Evolutionary conservation across 2,113 vertebrate species (phyloP).

Genomic region (Mus pahari): DNA sequence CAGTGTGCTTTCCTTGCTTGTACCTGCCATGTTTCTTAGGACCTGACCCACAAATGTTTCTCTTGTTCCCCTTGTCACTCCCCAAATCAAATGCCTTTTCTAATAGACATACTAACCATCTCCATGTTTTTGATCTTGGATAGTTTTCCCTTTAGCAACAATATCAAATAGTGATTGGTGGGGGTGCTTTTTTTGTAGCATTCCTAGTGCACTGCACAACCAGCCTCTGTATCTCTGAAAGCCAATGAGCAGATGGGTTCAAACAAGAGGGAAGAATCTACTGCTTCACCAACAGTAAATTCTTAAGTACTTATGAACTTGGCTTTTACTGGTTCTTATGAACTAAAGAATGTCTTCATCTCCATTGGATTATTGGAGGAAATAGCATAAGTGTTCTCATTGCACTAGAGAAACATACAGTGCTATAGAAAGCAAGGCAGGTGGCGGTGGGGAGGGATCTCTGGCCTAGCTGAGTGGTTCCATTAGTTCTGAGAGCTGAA

Average conservation of each 20-base stretch:
- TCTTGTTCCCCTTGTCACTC: background rate
- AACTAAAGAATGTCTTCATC: slow-evolving; percentile 40
- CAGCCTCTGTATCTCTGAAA: background rate
- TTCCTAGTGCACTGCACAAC: background rate
- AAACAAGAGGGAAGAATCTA: slow-evolving; percentile 16
- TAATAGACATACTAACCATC: background rate
- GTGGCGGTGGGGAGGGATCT: background rate
- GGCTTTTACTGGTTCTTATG: background rate
- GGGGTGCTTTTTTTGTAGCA: background rate
- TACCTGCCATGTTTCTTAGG: background rate
- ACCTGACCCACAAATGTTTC: background rate
- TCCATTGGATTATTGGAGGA: background rate
- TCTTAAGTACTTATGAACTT: background rate
- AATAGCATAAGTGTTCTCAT: background rate
- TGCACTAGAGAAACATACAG: background rate
- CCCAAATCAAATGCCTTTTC: background rate
- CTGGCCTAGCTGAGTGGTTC: background rate
- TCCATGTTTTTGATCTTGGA: background rate
- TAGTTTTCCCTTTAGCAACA: slow-evolving; percentile 43
- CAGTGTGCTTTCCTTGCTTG: background rate
- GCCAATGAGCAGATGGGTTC: background rate
- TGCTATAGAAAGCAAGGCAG: background rate
- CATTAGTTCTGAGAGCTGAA: background rate
- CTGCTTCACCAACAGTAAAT: slow-evolving; percentile 1
- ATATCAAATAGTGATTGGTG: background rate